Base-by-base conservation (phyloP, 2,888 invertebrate species). In the Pseudococcus jackbeardsleyi region DNA sequence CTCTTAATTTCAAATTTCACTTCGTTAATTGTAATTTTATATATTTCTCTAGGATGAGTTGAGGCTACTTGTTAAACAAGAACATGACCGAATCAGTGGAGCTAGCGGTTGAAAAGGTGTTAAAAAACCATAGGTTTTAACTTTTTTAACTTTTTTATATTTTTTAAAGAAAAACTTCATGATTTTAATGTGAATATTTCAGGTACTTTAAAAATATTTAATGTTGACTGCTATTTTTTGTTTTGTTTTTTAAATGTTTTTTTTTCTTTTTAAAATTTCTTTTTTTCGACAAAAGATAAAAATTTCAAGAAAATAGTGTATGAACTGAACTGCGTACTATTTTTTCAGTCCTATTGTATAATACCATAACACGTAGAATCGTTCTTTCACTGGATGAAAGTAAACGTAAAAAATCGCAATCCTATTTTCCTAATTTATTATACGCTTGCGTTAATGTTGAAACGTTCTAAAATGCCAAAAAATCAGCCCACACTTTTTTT, bases 21-120 rank as follows among this genome's bases (percentile, higher is more conserved):
- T 42, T 42, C n/a, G n/a, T 46, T 86, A 4, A 54, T 86, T 12
- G 79, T 84, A 68, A 59, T 85, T 84, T 54, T 64, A 22, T n/a
- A 68, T 84, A 5, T 17, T 64, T 89, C 89, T 89, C 88, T 91
- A 94, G 94, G 94, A 94, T 15, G 95, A 95, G 89, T 92, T 95
- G 7, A 92, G 92, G 68, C 91, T 92, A 0, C 90, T 95, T 85
- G 92, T 95, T 0, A 91, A 92, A 33, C 91, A 91, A 11, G 95
- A 95, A 90, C 93, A 94, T 90, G 92, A 92, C 87, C 92, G 92
- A 22, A 91, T 94, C 84, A 93, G 93, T 8, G 39, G 91, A 46
- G 9, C 79, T 46, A 82, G 33, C 22, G 79, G 79, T 82, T 82
- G 17, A 82, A 46, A 33, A 46, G 17, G 12, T 19, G 15, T 46